Evolutionary conservation across 2,888 invertebrate genomes (phyloP), one percentile per base, ranked within the genome.

Genomic region (Tipula confusa): DNA sequence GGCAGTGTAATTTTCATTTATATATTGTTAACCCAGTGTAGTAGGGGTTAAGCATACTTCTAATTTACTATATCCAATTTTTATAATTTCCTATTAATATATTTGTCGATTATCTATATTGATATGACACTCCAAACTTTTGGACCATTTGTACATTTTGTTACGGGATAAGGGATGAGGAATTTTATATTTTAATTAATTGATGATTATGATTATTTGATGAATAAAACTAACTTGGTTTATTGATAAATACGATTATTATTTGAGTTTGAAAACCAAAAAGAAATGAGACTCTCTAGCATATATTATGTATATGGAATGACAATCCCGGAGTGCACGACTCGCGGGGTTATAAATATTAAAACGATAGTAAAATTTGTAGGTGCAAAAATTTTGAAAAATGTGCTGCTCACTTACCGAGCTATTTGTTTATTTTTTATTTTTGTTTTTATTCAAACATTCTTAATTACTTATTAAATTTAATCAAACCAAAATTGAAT

Each of bases 401-500:
- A 9, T 9, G 24, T 64, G 24, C 6, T 64, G 24, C 64, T 64
- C 64, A 64, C 64, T 64, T 64, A 64, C 64, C 64, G 64, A 64
- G 64, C 64, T 13, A 64, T 24, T 24, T 24, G 11, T 33, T 9
- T 33, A 33, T 9, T 9, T 33, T 11, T n/a, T n/a, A 43, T n/a
- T 43, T 43, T 43, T 43, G 31, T 4, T 4, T 43, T 2, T 43
- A 24, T 9, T 18, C 18, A 48, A 18, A 15, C 18, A 7, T 48
- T 11, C 48, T 18, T 48, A 48, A 18, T 18, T 24, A 64, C 64
- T 1, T 64, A 64, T 24, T 64, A 64, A 64, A 64, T 7, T 64
- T 64, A 64, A 64, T 64, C 64, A 64, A 64, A 64, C 24, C 64
- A 64, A 64, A 64, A 64, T 64, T 24, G 64, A 64, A 64, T 64